Evolutionary conservation across 2,797 vertebrate genomes (phyloP), one percentile per base, ranked within the genome.

Genomic region (Mallotus villosus): DNA sequence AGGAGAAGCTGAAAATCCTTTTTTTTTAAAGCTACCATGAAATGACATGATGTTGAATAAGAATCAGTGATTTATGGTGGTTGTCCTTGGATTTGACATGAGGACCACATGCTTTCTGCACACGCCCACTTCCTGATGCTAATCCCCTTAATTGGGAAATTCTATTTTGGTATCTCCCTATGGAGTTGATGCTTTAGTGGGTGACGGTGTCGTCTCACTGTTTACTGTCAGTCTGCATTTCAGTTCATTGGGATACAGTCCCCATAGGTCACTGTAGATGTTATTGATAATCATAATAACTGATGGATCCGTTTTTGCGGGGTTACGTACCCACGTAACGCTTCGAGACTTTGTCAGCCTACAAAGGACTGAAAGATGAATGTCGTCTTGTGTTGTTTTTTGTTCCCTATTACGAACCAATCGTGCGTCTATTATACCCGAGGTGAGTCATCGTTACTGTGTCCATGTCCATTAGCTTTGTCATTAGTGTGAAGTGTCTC

Each of bases 121-220:
- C 51, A 27, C 34, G 27, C 61, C 25, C 72, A 76, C 21, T 49
- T 53, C 74, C 80, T n/a, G 49, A 64, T 58, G 63, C 64, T 67
- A 68, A 41, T 59, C 63, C 19, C 46, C 55, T 77, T 76, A 76
- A 78, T 74, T 73, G 73, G 71, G 63, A 57, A 14, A 67, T 58
- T 70, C 69, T 82, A 80, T 82, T 82, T 78, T 72, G 68, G 62
- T 62, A 12, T 0, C 66, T 11, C 70, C 72, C 73, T 69, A 41
- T 67, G 34, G 49, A 55, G 32, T 70, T 41, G 32, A 60, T 46
- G 29, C 22, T 19, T 60, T 46, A 46, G 12, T 69, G 27, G 25
- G 59, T 37, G 29, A 59, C 16, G 14, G 34, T 70, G 37, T 70
- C 19, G 37, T 12, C 21, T 62, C 6, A 70, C 64, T 51, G 41